These are phyloP conservation scores for Callyntrura sp. DNA, from an alignment of 2,888 invertebrate species.

Conservation along the genomic window DNA sequence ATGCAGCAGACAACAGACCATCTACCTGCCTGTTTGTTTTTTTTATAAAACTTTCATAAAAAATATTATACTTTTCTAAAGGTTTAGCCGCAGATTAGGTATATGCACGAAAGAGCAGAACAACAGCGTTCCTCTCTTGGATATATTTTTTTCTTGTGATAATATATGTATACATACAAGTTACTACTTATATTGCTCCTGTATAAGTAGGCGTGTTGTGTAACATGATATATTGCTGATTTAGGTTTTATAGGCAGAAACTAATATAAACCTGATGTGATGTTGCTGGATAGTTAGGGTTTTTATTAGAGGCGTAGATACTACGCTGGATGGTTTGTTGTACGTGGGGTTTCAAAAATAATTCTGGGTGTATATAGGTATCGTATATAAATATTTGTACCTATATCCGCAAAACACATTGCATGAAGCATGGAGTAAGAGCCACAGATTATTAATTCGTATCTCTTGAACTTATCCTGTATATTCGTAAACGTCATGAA, in stretches of 20 bases:
- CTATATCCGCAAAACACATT: background rate
- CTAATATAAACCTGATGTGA: background rate
- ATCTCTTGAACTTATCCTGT: background rate
- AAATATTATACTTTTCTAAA: background rate
- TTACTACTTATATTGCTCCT: background rate
- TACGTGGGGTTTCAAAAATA: constrained; percentile 16
- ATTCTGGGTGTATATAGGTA: background rate
- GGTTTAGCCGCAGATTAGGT: background rate
- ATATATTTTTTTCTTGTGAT: background rate
- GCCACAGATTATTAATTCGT: background rate
- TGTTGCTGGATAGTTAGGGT: background rate
- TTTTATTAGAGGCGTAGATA: too few relatives aligned
- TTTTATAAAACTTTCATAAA: background rate
- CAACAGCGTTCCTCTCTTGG: background rate
- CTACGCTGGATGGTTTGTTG: background rate
- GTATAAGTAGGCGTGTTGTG: background rate
- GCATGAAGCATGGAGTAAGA: background rate
- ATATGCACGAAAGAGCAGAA: background rate
- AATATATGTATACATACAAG: background rate
- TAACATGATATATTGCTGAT: too few relatives aligned
- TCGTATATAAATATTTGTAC: background rate
- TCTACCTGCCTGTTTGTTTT: constrained; percentile 4
- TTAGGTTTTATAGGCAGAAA: too few relatives aligned
- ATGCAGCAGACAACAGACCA: background rate
- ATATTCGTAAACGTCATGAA: background rate